phyloP scores from a whole-genome alignment of 2,113 vertebrate genomes.

The Eira barbara region DNA sequence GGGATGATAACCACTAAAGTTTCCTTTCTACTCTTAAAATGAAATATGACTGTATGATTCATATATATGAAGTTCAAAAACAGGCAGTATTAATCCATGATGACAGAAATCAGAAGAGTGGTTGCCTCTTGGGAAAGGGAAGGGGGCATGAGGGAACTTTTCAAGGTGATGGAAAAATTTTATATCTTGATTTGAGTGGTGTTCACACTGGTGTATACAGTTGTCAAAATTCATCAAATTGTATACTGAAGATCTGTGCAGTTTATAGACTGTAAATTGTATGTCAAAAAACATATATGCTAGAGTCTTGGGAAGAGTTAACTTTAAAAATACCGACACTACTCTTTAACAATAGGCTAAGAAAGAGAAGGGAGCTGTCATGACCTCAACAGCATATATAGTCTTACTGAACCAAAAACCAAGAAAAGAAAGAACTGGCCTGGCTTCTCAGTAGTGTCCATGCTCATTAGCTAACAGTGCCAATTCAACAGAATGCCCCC shows the following conservation, averaged over 20 bases:
- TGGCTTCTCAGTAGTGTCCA: not conserved
- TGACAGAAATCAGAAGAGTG: not conserved
- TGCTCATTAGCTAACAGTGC: not conserved
- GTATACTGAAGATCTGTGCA: not conserved
- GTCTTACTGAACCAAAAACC: not conserved
- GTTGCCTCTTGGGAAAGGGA: not conserved
- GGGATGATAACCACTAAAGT: not conserved
- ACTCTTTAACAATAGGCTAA: not conserved
- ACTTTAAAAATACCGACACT: not conserved
- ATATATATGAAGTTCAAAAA: not conserved
- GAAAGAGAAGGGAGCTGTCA: not conserved
- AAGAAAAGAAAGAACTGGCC: not conserved
- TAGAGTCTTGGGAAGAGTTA: not conserved
- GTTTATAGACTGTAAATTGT: not conserved
- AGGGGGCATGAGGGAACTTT: not conserved
- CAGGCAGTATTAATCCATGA: not conserved
- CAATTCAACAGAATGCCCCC: not conserved
- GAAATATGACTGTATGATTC: not conserved
- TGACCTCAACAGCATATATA: not conserved
- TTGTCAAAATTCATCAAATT: not conserved
- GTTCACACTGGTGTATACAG: not conserved
- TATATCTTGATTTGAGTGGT: not conserved
- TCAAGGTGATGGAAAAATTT: not conserved
- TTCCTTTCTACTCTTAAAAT: conserved; percentile 21
- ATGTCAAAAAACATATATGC: not conserved